Base-by-base conservation (phyloP, 2,113 vertebrate species). In the Synchiropus splendidus region DNA sequence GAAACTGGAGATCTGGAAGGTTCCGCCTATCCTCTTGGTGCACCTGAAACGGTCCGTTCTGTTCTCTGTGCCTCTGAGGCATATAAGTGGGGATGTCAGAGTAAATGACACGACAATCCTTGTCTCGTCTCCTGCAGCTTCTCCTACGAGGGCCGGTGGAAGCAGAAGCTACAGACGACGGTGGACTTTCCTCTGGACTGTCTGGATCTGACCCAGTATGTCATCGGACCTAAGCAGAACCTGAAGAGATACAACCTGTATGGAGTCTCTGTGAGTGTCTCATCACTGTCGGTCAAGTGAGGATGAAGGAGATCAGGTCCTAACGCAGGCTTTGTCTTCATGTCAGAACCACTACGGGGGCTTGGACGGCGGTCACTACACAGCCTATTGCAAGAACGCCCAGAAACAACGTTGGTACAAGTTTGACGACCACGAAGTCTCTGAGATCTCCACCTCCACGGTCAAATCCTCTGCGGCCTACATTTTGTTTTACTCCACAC, bases 1-100 rank as follows among this genome's bases (percentile, higher is more conserved):
- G 87, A 98, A 96, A 66, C 87, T 99, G 82, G 94, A 99, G 80
- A 92, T 99, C 77, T 99, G 95, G 95, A 99, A 97, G 65, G 71
- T 99, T 17, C 95, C 95, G 0, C 95, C 92, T 9, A 92, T 99
- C 45, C 75, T 99, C 37, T 79, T 99, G 18, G 90, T 99, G 34
- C 95, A 99, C 74, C 74, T 99, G 58, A 99, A 99, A 84, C 82
- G 95, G 95, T 97, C 76, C 56, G 83, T 48, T 17, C 9, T 30
- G 9, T 10, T 13, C 0, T 9, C 18, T 6, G 8, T n/a, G 13
- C n/a, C n/a, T n/a, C n/a, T n/a, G n/a, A n/a, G n/a, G n/a, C n/a
- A n/a, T n/a, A n/a, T n/a, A n/a, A n/a, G n/a, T n/a, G n/a, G n/a
- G n/a, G n/a, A n/a, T n/a, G n/a, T n/a, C n/a, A n/a, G n/a, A n/a